Conservation (phyloP, 1,140 invertebrate genomes). For the Drosophila auraria region DNA sequence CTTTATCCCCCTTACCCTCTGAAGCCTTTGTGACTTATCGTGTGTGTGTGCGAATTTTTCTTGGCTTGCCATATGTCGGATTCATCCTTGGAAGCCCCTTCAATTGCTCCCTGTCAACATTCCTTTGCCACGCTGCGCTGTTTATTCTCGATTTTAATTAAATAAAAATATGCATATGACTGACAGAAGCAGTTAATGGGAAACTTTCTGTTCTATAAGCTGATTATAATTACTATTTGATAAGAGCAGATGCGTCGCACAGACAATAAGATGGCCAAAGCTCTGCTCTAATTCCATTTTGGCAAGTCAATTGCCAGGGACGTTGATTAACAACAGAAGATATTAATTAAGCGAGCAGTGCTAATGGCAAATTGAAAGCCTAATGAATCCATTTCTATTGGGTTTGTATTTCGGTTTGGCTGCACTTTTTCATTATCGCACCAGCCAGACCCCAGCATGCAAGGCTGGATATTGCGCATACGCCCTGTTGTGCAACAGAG, state of each 20-base stretch:
- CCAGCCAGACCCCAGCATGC: not conserved
- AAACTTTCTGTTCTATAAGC: constrained; percentile 55
- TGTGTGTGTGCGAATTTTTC: constrained; percentile 57
- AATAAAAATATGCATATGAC: constrained; percentile 73
- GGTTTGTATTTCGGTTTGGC: constrained; percentile 9
- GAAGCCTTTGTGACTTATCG: constrained; percentile 56
- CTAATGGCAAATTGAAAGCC: constrained; percentile 44
- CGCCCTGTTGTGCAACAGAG: constrained; percentile 54
- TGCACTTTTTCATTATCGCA: constrained; percentile 24
- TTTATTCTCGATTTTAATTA: constrained; percentile 78
- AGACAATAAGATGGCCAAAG: constrained; percentile 9
- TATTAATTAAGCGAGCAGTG: constrained; percentile 23
- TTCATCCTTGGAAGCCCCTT: constrained; percentile 43
- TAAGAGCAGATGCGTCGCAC: constrained; percentile 4
- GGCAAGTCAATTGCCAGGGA: constrained; percentile 6
- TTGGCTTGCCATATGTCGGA: constrained; percentile 58
- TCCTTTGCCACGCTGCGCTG: constrained; percentile 40
- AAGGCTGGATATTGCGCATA: constrained; percentile 30
- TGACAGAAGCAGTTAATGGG: constrained; percentile 40
- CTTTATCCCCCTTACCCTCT: constrained; percentile 5
- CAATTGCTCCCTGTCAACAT: constrained; percentile 67
- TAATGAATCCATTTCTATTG: constrained; percentile 17
- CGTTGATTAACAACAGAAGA: constrained; percentile 42
- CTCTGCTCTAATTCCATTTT: constrained; percentile 27
- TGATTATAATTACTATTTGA: constrained; percentile 52